Evolutionary conservation across 2,888 invertebrate genomes (phyloP).

Genomic region (Dorcus parallelipipedus): DNA sequence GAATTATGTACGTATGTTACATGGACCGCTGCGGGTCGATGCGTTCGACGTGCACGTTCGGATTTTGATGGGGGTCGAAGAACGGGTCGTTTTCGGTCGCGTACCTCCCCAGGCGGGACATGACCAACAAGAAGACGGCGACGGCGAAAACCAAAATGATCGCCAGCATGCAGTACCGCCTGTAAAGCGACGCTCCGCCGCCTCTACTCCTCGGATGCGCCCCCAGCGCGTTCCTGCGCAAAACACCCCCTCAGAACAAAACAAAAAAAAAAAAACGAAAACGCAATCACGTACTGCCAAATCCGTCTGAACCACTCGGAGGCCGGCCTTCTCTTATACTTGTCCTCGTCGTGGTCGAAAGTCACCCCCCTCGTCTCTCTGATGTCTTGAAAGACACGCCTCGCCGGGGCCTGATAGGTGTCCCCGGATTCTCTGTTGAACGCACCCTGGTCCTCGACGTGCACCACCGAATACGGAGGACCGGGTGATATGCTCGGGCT

Average conservation of each 20-base stretch:
- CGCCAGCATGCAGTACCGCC: constrained; percentile 65
- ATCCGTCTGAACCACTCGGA: constrained; percentile 85
- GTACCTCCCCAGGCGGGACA: constrained; percentile 69
- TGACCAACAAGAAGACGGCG: constrained; percentile 64
- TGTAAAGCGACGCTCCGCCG: constrained; percentile 58
- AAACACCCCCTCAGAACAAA: neutral
- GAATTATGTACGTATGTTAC: constrained; percentile 10
- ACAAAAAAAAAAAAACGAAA: neutral
- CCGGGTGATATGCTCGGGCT: constrained; percentile 46
- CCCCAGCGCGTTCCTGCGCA: constrained; percentile 39
- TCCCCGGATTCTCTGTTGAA: constrained; percentile 42
- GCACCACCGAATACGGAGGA: constrained; percentile 67
- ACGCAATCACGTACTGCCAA: constrained; percentile 69
- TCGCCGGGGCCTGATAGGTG: constrained; percentile 53
- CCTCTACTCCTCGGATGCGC: constrained; percentile 52
- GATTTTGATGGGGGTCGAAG: constrained; percentile 62
- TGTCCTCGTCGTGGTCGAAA: constrained; percentile 88
- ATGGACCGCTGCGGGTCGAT: constrained; percentile 18
- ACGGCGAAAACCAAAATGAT: constrained; percentile 63
- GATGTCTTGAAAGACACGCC: constrained; percentile 63
- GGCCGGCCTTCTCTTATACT: constrained; percentile 91
- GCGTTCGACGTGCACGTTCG: constrained; percentile 32
- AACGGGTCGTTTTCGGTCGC: constrained; percentile 65
- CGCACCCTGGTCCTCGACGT: constrained; percentile 53
- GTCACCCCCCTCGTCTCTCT: constrained; percentile 54